Percentiles rank a stretch among this genome's conserved stretches.
Evolutionary conservation across 2,797 vertebrate genomes (phyloP).

Genomic region (Scomberomorus guttatus): DNA sequence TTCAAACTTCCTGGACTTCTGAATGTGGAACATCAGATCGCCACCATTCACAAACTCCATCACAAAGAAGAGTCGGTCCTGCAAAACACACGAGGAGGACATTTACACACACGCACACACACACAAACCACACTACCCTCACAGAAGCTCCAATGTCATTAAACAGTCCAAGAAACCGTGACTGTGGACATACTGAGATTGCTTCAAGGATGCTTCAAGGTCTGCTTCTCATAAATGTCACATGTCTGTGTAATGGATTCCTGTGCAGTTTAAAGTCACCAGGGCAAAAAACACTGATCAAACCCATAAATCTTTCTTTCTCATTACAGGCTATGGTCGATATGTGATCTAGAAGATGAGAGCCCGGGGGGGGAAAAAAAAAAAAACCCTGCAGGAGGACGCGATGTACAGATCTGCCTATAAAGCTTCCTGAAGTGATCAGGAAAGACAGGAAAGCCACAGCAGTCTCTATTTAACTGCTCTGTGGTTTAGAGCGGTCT

Average conservation of each 20-base stretch:
- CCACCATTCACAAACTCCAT: constrained; percentile 99
- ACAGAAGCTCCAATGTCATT: constrained; percentile 34
- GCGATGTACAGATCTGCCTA: constrained; percentile 36
- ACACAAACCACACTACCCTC: constrained; percentile 17
- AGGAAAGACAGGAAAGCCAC: constrained; percentile 15
- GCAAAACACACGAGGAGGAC: constrained; percentile 37
- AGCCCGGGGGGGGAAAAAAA: neutral
- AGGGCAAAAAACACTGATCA: constrained; percentile 45
- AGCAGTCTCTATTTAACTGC: constrained; percentile 27
- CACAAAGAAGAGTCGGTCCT: constrained; percentile 96
- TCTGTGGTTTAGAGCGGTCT: constrained; percentile 20
- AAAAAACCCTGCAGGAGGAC: constrained; percentile 31
- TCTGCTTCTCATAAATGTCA: constrained; percentile 52
- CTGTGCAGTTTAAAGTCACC: constrained; percentile 40
- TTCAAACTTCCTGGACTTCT: constrained; percentile 97
- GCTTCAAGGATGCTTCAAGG: constrained; percentile 38
- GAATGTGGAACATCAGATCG: constrained; percentile 99
- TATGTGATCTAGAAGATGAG: constrained; percentile 61
- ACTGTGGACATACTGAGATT: constrained; percentile 23
- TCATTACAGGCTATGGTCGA: constrained; percentile 59
- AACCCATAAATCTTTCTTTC: constrained; percentile 69
- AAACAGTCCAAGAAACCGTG: constrained; percentile 28
- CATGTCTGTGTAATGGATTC: constrained; percentile 49
- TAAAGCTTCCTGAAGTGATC: constrained; percentile 44
- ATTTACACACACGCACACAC: constrained; percentile 22